Percentiles rank a stretch among this genome's conserved stretches.
Evolutionary conservation across 2,113 vertebrate species (phyloP).

Genomic region (Atherinomorus stipes): DNA sequence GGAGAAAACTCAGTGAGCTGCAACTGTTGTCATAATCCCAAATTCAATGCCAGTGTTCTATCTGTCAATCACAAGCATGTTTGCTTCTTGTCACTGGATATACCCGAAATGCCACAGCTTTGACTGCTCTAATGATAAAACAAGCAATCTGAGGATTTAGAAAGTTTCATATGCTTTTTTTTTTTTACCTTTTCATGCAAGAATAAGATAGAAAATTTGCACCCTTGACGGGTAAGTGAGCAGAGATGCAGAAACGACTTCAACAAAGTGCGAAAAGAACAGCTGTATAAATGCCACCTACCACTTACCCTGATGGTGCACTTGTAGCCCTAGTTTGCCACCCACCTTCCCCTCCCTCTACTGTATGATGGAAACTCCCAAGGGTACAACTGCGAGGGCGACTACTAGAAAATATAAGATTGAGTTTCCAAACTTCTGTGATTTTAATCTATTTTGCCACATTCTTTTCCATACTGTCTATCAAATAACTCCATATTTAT

Average conservation of each 20-base stretch:
- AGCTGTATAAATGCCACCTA: constrained; percentile 48
- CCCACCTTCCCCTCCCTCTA: constrained; percentile 69
- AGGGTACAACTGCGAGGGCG: constrained; percentile 63
- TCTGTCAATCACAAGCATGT: constrained; percentile 20
- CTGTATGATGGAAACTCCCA: constrained; percentile 55
- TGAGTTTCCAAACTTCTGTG: constrained; percentile 24
- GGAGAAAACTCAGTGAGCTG: constrained; percentile 48
- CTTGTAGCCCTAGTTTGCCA: constrained; percentile 50
- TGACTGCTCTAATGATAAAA: background rate
- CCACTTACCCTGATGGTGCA: constrained; percentile 49
- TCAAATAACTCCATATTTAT: constrained; percentile 28
- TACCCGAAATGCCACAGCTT: background rate
- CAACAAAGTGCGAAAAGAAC: constrained; percentile 31
- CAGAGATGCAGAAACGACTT: constrained; percentile 31
- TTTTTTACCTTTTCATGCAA: background rate
- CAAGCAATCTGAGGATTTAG: background rate
- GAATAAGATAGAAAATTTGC: constrained; percentile 2
- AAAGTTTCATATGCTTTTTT: background rate
- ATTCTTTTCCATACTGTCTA: constrained; percentile 6
- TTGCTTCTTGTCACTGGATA: background rate
- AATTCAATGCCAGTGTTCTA: constrained; percentile 41
- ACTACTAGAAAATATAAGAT: constrained; percentile 55
- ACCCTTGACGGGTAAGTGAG: constrained; percentile 24
- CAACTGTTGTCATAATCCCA: constrained; percentile 52
- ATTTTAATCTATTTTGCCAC: constrained; percentile 19